Evolutionary conservation across 2,113 vertebrate genomes (phyloP).

Genomic region (Rhegmatorhina hoffmannsi): DNA sequence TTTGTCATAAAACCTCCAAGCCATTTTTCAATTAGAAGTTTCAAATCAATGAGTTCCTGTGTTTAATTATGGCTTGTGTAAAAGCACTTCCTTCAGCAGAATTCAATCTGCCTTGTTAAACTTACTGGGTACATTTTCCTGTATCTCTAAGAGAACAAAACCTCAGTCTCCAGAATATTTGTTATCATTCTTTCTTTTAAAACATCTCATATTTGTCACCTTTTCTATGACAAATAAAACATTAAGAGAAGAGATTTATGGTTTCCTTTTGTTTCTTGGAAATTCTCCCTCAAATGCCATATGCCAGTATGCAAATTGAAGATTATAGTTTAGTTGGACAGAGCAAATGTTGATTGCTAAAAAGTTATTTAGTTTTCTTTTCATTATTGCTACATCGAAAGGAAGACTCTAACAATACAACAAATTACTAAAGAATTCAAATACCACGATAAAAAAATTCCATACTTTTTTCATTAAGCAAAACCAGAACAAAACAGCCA

Average conservation of each 20-base stretch:
- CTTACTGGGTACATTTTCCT: neutral
- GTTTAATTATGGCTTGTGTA: neutral
- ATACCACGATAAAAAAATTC: neutral
- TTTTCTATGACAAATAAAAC: neutral
- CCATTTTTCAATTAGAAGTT: neutral
- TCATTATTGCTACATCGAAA: neutral
- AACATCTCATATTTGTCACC: neutral
- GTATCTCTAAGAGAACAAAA: neutral
- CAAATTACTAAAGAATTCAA: neutral
- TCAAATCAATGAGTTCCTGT: neutral
- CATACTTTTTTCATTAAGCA: neutral
- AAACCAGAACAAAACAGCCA: neutral
- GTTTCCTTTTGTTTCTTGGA: conserved; percentile 9
- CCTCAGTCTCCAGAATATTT: neutral
- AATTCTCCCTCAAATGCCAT: conserved; percentile 15
- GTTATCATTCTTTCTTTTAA: neutral
- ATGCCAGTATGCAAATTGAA: neutral
- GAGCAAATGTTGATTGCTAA: conserved; percentile 35
- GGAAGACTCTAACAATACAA: neutral
- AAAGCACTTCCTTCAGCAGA: neutral
- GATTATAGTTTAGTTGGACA: conserved; percentile 7
- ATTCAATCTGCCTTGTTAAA: neutral
- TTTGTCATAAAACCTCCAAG: neutral
- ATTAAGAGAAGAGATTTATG: neutral
- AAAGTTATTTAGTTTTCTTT: conserved; percentile 22